Base-by-base conservation (phyloP, 1,140 invertebrate species). In the Papilio machaon region DNA sequence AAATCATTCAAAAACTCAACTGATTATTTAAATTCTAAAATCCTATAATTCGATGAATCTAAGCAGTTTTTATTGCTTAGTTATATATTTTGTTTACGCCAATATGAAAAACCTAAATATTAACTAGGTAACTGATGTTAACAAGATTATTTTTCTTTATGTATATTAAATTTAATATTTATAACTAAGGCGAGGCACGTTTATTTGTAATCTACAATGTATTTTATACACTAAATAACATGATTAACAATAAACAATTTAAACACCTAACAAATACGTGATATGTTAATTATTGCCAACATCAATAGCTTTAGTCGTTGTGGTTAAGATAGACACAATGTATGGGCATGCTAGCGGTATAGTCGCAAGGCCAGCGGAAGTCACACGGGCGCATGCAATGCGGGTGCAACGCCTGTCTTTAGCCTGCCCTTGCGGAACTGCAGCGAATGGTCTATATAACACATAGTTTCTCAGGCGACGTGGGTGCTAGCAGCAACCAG, bases 211-310 rank as follows among this genome's bases (percentile, higher is more conserved):
- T 79, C 83, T 85, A 88, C 83, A 77, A 80, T 84, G 84, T 78
- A 80, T 82, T 88, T 87, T 91, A 91, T 86, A 89, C 74, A 91
- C 91, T 92, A 92, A 90, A 89, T 91, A 91, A 91, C 90, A 89
- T 80, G 67, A 49, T 73, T n/a, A 73, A 43, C 19, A 70, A 73
- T 73, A 73, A 80, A 80, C 46, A 30, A 80, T 38, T 80, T 54
- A 80, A 17, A 77, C 23, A 58, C 75, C 75, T 78, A 78, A 38
- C 17, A 78, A 58, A 78, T 58, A 58, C 52, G 75, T 92, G 92
- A 94, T 94, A 92, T 94, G 92, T 94, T 92, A 79, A 83, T 90
- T 92, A 92, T 91, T 92, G 90, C 90, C 83, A 85, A 88, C 80
- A 79, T 79, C 15, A 19, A 58, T 60, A 58, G 35, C 35, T 60